Evolutionary conservation across 2,113 vertebrate genomes (phyloP), one percentile per base, ranked within the genome.

Genomic region (Cavia aperea): DNA sequence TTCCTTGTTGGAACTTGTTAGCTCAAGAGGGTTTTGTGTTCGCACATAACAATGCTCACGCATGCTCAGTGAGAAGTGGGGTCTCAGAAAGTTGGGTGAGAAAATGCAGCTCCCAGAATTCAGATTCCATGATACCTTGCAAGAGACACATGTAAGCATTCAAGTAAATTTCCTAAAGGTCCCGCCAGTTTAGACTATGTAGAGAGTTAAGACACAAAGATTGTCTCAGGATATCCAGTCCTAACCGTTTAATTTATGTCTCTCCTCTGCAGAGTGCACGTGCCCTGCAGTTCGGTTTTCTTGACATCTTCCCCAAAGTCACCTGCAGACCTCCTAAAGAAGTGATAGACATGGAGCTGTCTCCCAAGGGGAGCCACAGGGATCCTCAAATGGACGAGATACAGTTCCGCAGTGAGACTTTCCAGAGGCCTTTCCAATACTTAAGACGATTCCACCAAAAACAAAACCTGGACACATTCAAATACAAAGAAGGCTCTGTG

Each of bases 391-490:
- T 99, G 98, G 99, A 99, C 23, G 29, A 94, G n/a, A 29, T 60
- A 33, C 98, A 98, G 85, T 99, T 99, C 85, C 16, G 60, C 90
- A 98, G 98, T 9, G 98, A 98, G 94, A 97, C 98, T 51, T 99
- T 98, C 97, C 99, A 99, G 92, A 98, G 99, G 49, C 98, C 99
- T 3, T 99, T 98, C 96, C 99, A 99, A 86, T 99, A 99, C 81
- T 96, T 99, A 88, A 98, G 29, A 19, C 97, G 98, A 26, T 99
- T 98, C 96, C 60, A 98, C 18, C 97, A 94, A 72, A 92, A 93
- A 0, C 49, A 18, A 23, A 94, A 98, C 95, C 97, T 99, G 78
- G 99, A 99, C 92, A 26, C 0, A 0, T 99, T 99, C 94, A 7
- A 7, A 10, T 99, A 99, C 14, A 1, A 81, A 3, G 12, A 56